Evolutionary conservation across 1,140 invertebrate genomes (phyloP).

Genomic region (Palaemon carinicauda): DNA sequence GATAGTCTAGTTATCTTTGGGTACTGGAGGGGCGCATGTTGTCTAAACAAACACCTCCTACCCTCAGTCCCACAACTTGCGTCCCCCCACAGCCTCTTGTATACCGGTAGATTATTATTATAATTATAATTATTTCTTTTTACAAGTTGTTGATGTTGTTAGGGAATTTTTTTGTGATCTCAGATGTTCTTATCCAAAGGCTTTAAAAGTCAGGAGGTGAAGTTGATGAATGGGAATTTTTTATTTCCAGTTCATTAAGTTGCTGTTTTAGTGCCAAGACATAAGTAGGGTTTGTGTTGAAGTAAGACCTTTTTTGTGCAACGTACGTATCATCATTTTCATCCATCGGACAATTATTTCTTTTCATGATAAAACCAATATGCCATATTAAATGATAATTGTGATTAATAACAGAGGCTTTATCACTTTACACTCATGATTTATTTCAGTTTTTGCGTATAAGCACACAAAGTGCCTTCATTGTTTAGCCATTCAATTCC

Average conservation of each 20-base stretch:
- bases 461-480: constrained; percentile 55
- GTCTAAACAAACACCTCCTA: background rate
- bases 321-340: constrained; percentile 41
- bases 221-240: constrained; percentile 47
- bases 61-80: constrained; percentile 17
- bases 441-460: constrained; percentile 25
- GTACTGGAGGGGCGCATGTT: constrained; percentile 30
- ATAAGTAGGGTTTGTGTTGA: constrained; percentile 31
- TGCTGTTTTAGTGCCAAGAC: constrained; percentile 57
- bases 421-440: constrained; percentile 33
- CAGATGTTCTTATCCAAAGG: constrained; percentile 58
- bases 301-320: constrained; percentile 32
- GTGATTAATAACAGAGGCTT: constrained; percentile 50
- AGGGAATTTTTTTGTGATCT: constrained; percentile 58
- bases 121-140: constrained; percentile 46
- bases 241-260: constrained; percentile 46
- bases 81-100: constrained; percentile 16
- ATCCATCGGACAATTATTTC: constrained; percentile 17
- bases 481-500: constrained; percentile 53
- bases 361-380: constrained; percentile 37
- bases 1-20: constrained; percentile 39
- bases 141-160: constrained; percentile 54
- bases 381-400: constrained; percentile 57
- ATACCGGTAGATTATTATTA: constrained; percentile 50
- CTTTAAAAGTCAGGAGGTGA: constrained; percentile 58